A percentile compares a stretch with the other conserved stretches of the same genome.
These are phyloP conservation scores for Nebria salina DNA, from an alignment of 2,888 invertebrate species.

Conservation along the genomic window DNA sequence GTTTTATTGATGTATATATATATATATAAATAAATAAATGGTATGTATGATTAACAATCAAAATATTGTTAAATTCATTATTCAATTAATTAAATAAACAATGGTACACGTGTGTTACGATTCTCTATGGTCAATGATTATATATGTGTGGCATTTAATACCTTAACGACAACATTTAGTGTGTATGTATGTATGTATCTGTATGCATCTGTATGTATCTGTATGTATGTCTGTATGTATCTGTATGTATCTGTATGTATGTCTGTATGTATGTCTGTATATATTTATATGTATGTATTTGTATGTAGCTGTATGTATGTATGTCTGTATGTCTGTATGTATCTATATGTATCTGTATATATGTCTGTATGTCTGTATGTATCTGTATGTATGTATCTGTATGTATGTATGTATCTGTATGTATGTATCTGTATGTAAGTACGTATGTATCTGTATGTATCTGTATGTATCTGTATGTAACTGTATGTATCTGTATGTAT, in stretches of 20 bases:
- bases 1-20: no score
- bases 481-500: conserved; percentile 29
- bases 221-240: no score
- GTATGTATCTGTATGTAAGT: no score
- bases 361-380: conserved; percentile 11
- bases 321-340: conserved; percentile 7
- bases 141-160: not conserved
- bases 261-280: conserved; percentile 5
- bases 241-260: not conserved
- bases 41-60: no score
- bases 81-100: no score
- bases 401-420: conserved; percentile 11
- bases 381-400: conserved; percentile 14
- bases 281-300: no score
- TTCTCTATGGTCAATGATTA: no score
- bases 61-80: no score
- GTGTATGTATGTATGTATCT: no score
- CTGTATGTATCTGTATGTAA: not conserved
- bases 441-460: not conserved
- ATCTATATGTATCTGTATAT: conserved; percentile 14
- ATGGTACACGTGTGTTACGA: no score
- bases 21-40: no score
- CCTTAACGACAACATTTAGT: not conserved
- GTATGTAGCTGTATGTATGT: not conserved
- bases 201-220: no score